Evolutionary conservation across 2,888 invertebrate species (phyloP), one percentile per base, ranked within the genome.

Genomic region (Zygogramma bicolorata): DNA sequence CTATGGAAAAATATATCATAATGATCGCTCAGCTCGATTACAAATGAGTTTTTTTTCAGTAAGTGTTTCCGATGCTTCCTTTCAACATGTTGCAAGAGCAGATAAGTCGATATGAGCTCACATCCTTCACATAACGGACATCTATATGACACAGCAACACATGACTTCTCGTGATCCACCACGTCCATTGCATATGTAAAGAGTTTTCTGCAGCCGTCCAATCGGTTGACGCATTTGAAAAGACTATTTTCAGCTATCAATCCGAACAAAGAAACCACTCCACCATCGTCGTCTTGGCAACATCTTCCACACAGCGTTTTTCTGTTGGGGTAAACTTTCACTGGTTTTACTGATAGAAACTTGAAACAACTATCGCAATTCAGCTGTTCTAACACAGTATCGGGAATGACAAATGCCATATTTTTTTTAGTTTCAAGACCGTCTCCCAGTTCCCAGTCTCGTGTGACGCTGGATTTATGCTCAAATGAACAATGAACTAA

Each of bases 271-370:
- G 76, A 76, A 8, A 31, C 42, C 6, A 69, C 66, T 0, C 65
- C 70, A 5, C 18, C n/a, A 20, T 63, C 42, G 34, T 53, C 31
- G 1, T 61, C 68, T 34, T 69, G 46, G n/a, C 15, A 13, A 59
- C 76, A 76, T 42, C 76, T 69, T 8, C 76, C 76, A 57, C 76
- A 76, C 38, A 72, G 71, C 20, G 58, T 66, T 29, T 67, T 60
- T 18, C 70, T 53, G 38, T 62, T 73, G 15, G 68, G 60, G 59
- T 73, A 75, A 15, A 65, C 63, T 61, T 73, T 75, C 1, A 72
- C 65, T 3, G 76, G 76, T 34, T 62, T 65, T 18, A 65, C 61
- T n/a, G 74, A 74, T 15, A 76, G 61, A 49, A 72, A 76, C 65
- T 72, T 67, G 3, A 40, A 53, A 57, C 76, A 76, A 3, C 25